Conservation (phyloP, 1,140 invertebrate genomes). For the Orius insidiosus region DNA sequence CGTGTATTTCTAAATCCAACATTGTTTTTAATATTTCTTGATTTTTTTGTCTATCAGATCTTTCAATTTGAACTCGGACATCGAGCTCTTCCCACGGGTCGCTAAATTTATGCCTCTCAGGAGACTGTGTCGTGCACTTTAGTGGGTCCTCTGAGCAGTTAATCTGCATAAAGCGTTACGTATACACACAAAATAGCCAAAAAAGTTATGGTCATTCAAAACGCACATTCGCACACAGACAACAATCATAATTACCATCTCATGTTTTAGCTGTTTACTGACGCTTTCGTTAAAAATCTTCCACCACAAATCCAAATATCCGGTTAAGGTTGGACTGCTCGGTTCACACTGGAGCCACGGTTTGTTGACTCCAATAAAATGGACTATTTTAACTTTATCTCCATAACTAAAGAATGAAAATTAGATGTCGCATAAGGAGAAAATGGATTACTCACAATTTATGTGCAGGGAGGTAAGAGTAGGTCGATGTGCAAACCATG, state of each 20-base stretch:
- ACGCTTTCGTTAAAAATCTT: constrained; percentile 69
- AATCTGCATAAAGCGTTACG: constrained; percentile 13
- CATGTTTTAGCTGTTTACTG: constrained; percentile 47
- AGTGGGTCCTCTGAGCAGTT: constrained; percentile 4
- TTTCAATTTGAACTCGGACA: too few species aligned
- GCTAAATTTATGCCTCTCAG: constrained; percentile 7
- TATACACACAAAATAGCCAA: constrained; percentile 5
- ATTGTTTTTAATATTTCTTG: too few species aligned
- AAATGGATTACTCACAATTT: constrained; percentile 93
- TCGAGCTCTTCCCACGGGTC: constrained; percentile 7
- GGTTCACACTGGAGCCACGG: constrained; percentile 82
- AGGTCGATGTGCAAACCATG: constrained; percentile 84
- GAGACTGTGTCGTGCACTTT: neutral
- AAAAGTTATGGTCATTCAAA: constrained; percentile 8
- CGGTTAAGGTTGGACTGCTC: constrained; percentile 38
- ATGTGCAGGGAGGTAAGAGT: constrained; percentile 93
- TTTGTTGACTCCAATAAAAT: constrained; percentile 91
- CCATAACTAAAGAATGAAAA: constrained; percentile 52
- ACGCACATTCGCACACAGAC: neutral
- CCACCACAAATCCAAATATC: constrained; percentile 78
- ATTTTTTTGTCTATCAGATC: too few species aligned
- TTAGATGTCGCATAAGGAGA: too few species aligned
- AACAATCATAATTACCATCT: constrained; percentile 54
- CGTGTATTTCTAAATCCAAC: too few species aligned
- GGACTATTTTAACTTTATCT: constrained; percentile 83